These are phyloP conservation scores for Peromyscus leucopus DNA, from an alignment of 2,113 vertebrate genomes.

Conservation along the genomic window DNA sequence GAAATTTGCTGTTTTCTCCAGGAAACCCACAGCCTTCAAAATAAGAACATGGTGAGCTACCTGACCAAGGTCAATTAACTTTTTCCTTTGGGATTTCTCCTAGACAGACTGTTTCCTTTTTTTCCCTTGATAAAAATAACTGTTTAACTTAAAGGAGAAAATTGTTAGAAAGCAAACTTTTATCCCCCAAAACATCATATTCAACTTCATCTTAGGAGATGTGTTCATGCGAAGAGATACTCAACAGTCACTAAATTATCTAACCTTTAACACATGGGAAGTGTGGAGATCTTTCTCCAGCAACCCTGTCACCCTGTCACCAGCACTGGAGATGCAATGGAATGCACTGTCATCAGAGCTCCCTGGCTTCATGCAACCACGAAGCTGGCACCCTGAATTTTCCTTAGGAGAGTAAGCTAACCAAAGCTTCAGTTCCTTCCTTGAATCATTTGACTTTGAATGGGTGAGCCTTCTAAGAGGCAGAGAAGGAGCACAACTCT, in stretches of 20 bases:
- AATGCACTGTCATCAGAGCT: not conserved
- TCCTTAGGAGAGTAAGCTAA: not conserved
- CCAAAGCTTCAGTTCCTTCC: conserved; percentile 36
- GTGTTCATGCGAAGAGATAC: not conserved
- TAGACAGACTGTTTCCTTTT: not conserved
- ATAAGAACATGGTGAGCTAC: not conserved
- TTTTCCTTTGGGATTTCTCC: not conserved
- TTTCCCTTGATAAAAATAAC: conserved; percentile 7
- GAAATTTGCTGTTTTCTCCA: not conserved
- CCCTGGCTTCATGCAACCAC: not conserved
- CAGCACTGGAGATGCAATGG: not conserved
- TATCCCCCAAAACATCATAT: not conserved
- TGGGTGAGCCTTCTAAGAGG: not conserved
- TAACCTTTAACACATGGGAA: not conserved
- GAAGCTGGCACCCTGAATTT: not conserved
- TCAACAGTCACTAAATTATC: not conserved
- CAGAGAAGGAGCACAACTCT: conserved; percentile 44
- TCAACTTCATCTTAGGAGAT: not conserved
- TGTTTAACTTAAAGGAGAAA: not conserved
- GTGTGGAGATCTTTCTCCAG: not conserved
- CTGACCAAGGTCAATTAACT: not conserved
- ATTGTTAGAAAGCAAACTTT: not conserved
- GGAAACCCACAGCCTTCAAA: not conserved
- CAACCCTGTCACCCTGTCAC: not conserved
- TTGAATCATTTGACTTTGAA: conserved; percentile 55